A percentile compares a stretch with the other conserved stretches of the same genome.
Evolutionary conservation across 2,113 vertebrate genomes (phyloP).

Genomic region (Propithecus coquereli): DNA sequence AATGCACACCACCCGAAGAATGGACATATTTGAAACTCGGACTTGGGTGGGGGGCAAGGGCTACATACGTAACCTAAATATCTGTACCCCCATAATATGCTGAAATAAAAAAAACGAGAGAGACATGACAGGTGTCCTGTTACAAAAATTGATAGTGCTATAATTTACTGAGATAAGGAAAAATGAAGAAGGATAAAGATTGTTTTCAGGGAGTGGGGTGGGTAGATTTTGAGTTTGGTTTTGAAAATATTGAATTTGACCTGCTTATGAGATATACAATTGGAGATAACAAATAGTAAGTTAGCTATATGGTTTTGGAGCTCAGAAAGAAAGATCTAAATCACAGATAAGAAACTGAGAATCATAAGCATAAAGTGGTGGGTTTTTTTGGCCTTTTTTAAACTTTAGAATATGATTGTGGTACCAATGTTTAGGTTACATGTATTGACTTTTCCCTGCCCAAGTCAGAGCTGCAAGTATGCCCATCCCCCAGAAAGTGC

Average conservation of each 20-base stretch:
- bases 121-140: background rate
- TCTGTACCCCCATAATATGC: too few relatives aligned
- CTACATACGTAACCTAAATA: too few relatives aligned
- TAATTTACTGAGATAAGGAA: background rate
- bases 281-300: background rate
- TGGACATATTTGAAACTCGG: too few relatives aligned
- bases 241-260: slow-evolving; percentile 25
- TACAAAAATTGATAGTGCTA: background rate
- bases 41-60: too few relatives aligned
- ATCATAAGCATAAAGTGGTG: background rate
- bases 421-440: too few relatives aligned
- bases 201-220: background rate
- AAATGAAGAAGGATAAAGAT: background rate
- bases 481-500: too few relatives aligned
- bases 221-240: background rate
- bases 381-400: background rate
- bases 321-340: background rate
- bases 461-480: too few relatives aligned
- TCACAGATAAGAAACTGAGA: background rate
- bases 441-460: too few relatives aligned
- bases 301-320: background rate
- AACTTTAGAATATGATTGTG: too few relatives aligned
- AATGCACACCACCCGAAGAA: too few relatives aligned
- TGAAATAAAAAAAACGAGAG: too few relatives aligned
- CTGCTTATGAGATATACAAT: background rate